Percentiles rank a stretch among this genome's conserved stretches.
Conservation (phyloP, 2,888 invertebrate genomes). For the Euclidia mi region DNA sequence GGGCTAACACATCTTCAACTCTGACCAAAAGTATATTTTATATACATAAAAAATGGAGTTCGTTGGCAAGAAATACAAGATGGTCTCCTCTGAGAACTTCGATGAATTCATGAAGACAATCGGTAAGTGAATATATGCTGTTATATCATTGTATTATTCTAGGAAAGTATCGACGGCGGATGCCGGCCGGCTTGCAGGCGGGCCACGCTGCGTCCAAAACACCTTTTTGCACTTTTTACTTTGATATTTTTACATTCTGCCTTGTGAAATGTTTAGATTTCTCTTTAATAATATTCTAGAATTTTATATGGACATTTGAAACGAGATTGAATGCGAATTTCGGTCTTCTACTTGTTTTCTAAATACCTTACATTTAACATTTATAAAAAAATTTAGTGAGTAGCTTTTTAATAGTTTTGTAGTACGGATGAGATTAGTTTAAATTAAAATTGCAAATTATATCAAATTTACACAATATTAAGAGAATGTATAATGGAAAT, state of each 20-base stretch:
- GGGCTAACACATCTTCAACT: constrained; percentile 55
- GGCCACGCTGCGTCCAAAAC: constrained; percentile 14
- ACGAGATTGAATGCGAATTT: too few species aligned
- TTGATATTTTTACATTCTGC: constrained; percentile 30
- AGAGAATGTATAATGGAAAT: too few species aligned
- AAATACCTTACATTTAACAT: too few species aligned
- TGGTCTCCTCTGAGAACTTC: constrained; percentile 95
- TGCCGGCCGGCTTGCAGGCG: constrained; percentile 74
- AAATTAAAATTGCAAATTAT: too few species aligned
- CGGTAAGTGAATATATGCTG: constrained; percentile 90
- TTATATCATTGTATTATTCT: constrained; percentile 51
- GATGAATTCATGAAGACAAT: constrained; percentile 97
- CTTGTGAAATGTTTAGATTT: constrained; percentile 1
- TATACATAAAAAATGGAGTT: constrained; percentile 83
- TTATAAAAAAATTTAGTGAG: too few species aligned
- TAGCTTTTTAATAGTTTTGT: too few species aligned
- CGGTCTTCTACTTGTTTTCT: too few species aligned
- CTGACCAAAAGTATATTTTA: constrained; percentile 50
- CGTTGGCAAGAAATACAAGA: constrained; percentile 94
- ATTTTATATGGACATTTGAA: too few species aligned
- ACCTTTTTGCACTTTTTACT: constrained; percentile 41
- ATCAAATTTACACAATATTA: too few species aligned
- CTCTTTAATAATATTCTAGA: not conserved
- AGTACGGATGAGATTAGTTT: too few species aligned
- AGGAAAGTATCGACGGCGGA: constrained; percentile 54